A percentile compares a stretch with the other conserved stretches of the same genome.
phyloP scores from a whole-genome alignment of 2,113 vertebrate species.

The Jaculus jaculus region DNA sequence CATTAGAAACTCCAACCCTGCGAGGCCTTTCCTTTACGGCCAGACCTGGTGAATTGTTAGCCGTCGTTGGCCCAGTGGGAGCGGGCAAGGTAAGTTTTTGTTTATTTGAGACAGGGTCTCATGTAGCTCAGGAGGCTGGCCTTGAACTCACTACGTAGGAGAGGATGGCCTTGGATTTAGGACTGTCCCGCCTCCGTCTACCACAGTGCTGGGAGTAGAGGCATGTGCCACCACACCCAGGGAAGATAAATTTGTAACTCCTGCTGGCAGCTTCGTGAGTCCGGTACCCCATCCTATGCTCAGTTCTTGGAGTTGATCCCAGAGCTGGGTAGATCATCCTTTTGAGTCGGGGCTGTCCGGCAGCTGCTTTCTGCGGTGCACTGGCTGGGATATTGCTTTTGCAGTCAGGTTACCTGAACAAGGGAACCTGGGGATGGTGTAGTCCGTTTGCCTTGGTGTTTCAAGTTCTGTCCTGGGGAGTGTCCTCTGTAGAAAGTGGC shows the following conservation, averaged over 20 bases:
- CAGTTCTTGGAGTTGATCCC: not conserved
- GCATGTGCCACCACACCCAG: no score
- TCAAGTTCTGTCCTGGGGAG: not conserved
- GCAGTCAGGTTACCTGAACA: not conserved
- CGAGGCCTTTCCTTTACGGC: slow-evolving; percentile 90
- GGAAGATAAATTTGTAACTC: not conserved
- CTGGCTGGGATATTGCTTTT: not conserved
- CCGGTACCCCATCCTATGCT: fast-evolving
- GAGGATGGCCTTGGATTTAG: no score
- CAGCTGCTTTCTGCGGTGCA: no score
- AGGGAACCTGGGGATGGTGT: not conserved
- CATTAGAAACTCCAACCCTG: slow-evolving; percentile 89
- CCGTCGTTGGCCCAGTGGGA: slow-evolving; percentile 95
- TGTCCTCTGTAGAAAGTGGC: not conserved
- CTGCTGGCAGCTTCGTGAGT: not conserved
- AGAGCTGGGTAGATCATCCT: not conserved
- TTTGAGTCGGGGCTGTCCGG: not conserved
- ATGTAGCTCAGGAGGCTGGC: no score
- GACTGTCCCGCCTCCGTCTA: no score
- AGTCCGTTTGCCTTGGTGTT: not conserved
- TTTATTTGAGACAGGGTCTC: not conserved
- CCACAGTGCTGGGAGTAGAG: no score
- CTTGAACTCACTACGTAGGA: no score
- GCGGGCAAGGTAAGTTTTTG: slow-evolving; percentile 92
- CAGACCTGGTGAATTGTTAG: slow-evolving; percentile 90